Percentiles rank a stretch among this genome's conserved stretches.
Evolutionary conservation across 1,140 invertebrate species (phyloP).

Genomic region (Stegodyphus dumicola): DNA sequence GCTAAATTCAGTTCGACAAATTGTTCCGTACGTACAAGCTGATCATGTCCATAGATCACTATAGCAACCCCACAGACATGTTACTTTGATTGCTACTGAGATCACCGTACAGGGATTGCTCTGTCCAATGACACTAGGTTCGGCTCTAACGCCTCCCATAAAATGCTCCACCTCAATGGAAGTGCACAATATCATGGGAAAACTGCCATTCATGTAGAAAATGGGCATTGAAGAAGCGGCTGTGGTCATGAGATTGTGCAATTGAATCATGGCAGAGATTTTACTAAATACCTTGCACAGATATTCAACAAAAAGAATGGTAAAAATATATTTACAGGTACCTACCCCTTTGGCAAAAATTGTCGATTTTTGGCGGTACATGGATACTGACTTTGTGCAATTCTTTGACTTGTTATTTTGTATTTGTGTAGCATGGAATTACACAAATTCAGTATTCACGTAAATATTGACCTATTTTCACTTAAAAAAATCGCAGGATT

Average conservation of each 20-base stretch:
- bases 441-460: no score
- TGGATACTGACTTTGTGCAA: no score
- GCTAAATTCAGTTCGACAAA: conserved; percentile 66
- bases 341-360: no score
- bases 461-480: no score
- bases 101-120: conserved; percentile 34
- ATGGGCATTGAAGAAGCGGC: conserved; percentile 68
- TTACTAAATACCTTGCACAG: no score
- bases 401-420: no score
- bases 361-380: no score
- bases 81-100: conserved; percentile 66
- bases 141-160: conserved; percentile 82
- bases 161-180: conserved; percentile 72
- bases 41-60: conserved; percentile 80
- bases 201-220: conserved; percentile 83
- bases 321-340: no score
- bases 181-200: conserved; percentile 72
- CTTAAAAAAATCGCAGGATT: no score
- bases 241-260: conserved; percentile 71
- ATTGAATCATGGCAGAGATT: conserved; percentile 65
- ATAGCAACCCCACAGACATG: conserved; percentile 65
- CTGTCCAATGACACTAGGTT: conserved; percentile 77
- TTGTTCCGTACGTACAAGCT: conserved; percentile 81
- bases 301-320: no score
- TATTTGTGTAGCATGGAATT: no score